phyloP scores from a whole-genome alignment of 1,140 invertebrate species.

The Rhyzopertha dominica region DNA sequence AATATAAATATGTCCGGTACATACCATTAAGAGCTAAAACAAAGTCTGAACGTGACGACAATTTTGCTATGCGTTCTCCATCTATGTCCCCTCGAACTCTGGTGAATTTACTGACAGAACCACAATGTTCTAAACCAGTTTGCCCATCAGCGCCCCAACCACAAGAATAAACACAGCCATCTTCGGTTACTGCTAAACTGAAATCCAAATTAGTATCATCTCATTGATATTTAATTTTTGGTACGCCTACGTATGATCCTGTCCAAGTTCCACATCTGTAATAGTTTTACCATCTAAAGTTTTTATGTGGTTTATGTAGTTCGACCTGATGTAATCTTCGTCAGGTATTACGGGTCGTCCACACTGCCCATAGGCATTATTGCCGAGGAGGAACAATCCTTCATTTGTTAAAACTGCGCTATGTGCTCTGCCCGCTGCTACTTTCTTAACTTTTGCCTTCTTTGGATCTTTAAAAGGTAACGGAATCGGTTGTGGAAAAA shows the following conservation, averaged over 20 bases:
- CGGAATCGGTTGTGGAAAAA: slow-evolving; percentile 69
- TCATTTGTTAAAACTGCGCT: slow-evolving; percentile 72
- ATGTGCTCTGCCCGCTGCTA: slow-evolving; percentile 86
- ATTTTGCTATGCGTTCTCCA: slow-evolving; percentile 74
- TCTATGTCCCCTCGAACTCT: slow-evolving; percentile 76
- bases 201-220: slow-evolving; percentile 10
- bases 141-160: slow-evolving; percentile 95
- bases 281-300: slow-evolving; percentile 61
- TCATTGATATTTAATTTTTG: neutral
- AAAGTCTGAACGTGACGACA: slow-evolving; percentile 79
- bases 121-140: slow-evolving; percentile 75
- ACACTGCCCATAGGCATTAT: slow-evolving; percentile 94
- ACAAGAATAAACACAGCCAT: slow-evolving; percentile 80
- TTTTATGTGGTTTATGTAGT: slow-evolving; percentile 60
- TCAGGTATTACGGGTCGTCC: slow-evolving; percentile 73
- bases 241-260: slow-evolving; percentile 70
- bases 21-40: slow-evolving; percentile 83
- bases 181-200: slow-evolving; percentile 75
- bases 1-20: slow-evolving; percentile 12
- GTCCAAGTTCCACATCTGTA: slow-evolving; percentile 72
- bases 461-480: slow-evolving; percentile 59
- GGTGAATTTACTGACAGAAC: slow-evolving; percentile 54
- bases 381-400: slow-evolving; percentile 81
- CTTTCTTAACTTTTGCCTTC: slow-evolving; percentile 50
- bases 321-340: slow-evolving; percentile 68